phyloP scores from a whole-genome alignment of 2,113 vertebrate species.

The Callorhinus ursinus region DNA sequence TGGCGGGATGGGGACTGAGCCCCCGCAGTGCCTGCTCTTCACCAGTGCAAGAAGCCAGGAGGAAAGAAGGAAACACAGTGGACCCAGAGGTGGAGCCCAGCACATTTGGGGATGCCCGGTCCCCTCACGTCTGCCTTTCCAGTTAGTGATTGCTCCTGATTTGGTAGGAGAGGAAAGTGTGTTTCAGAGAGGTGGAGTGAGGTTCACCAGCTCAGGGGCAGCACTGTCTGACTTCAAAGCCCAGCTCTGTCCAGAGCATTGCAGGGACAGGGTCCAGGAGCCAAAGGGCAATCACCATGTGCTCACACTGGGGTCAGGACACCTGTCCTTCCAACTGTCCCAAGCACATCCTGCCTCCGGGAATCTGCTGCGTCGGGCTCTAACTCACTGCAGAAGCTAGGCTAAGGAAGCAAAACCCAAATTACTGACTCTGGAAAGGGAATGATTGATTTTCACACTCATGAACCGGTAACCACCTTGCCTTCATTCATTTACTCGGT shows the following conservation, averaged over 20 bases:
- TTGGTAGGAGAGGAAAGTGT: neutral
- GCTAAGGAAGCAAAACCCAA: neutral
- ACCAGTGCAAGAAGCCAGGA: fast-evolving
- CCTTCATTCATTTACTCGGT: neutral
- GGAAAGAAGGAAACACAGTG: too few species aligned
- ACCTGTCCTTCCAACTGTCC: neutral
- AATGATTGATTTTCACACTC: neutral
- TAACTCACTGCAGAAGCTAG: neutral
- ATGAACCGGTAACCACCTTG: fast-evolving
- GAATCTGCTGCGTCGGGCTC: neutral
- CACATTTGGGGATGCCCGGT: fast-evolving
- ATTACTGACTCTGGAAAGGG: fast-evolving
- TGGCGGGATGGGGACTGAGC: fast-evolving
- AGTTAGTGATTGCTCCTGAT: neutral
- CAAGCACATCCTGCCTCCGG: neutral
- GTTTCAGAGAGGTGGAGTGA: neutral
- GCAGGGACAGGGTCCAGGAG: neutral
- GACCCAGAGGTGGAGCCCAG: fast-evolving
- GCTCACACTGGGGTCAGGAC: neutral
- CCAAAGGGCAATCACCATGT: neutral
- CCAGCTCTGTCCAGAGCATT: neutral
- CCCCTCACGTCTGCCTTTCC: neutral
- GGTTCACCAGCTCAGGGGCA: neutral
- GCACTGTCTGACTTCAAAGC: neutral
- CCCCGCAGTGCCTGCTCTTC: neutral